These are phyloP conservation scores for Tolypeutes matacus DNA, from an alignment of 2,797 vertebrate genomes.

Conservation along the genomic window DNA sequence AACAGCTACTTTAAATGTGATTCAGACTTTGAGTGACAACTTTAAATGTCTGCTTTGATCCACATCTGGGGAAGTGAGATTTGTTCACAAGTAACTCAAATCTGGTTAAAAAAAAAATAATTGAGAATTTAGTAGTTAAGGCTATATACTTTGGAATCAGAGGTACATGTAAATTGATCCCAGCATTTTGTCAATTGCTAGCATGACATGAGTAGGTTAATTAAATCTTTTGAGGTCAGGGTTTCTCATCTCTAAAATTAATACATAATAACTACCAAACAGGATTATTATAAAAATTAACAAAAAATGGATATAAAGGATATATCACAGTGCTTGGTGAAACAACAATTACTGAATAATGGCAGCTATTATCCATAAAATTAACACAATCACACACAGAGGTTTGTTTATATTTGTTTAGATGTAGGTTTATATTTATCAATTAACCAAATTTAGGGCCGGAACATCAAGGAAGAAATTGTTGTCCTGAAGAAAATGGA, in stretches of 20 bases:
- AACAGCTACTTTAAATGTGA: conserved; percentile 11
- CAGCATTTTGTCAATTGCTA: conserved; percentile 28
- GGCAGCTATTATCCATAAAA: background rate
- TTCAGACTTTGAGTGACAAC: background rate
- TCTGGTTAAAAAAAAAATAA: background rate
- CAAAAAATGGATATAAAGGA: background rate
- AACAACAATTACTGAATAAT: conserved; percentile 49
- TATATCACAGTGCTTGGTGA: background rate
- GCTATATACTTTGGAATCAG: background rate
- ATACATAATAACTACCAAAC: background rate
- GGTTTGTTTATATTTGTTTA: too few species aligned
- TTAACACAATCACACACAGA: background rate
- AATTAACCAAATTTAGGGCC: background rate
- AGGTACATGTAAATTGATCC: background rate
- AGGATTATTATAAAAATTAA: conserved; percentile 37
- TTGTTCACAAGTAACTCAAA: conserved; percentile 8
- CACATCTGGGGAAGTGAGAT: conserved; percentile 29
- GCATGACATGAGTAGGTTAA: background rate
- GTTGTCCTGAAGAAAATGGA: background rate
- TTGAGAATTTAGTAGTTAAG: background rate
- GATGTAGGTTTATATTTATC: background rate
- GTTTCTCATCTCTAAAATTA: conserved; percentile 40
- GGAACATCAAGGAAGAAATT: background rate
- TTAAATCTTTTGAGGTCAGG: background rate
- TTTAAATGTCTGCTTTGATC: background rate